Percentiles rank a stretch among this genome's conserved stretches.
Evolutionary conservation across 92 coral and sea anemone genomes (phyloP).

Genomic region (Epizoanthus fatuus): DNA sequence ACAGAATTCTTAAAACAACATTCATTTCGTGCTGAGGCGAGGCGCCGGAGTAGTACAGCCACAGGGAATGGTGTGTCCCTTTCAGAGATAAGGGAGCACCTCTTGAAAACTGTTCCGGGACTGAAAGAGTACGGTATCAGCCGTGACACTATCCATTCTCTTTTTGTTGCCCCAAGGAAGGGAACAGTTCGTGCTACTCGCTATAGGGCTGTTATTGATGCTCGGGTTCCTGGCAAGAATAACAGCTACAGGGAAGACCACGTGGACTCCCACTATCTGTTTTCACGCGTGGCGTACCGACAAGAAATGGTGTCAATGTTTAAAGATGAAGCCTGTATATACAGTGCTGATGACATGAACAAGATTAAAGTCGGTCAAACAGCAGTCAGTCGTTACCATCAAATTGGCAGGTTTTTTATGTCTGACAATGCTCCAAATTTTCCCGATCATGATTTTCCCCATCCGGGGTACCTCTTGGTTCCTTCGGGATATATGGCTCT

Average conservation of each 20-base stretch:
- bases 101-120: slow-evolving; percentile 30
- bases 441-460: slow-evolving; percentile 43
- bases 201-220: slow-evolving; percentile 54
- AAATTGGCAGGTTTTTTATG: slow-evolving; percentile 20
- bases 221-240: slow-evolving; percentile 46
- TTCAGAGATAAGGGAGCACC: slow-evolving; percentile 47
- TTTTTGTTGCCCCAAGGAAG: slow-evolving; percentile 52
- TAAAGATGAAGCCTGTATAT: slow-evolving; percentile 19
- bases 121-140: slow-evolving; percentile 51
- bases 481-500: slow-evolving; percentile 41
- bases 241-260: slow-evolving; percentile 35
- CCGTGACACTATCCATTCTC: slow-evolving; percentile 48
- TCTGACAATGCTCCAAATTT: slow-evolving; percentile 47
- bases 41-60: slow-evolving; percentile 54
- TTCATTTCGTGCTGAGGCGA: slow-evolving; percentile 42
- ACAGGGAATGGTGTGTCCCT: slow-evolving; percentile 56
- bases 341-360: slow-evolving; percentile 23
- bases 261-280: slow-evolving; percentile 36
- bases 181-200: slow-evolving; percentile 37
- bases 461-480: slow-evolving; percentile 41
- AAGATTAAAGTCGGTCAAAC: slow-evolving; percentile 38
- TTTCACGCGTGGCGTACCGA: slow-evolving; percentile 30
- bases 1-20: slow-evolving; percentile 62
- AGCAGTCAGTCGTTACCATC: slow-evolving; percentile 46
- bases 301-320: slow-evolving; percentile 40